A percentile compares a stretch with the other conserved stretches of the same genome.
These are phyloP conservation scores for Lipophrys pholis DNA, from an alignment of 2,113 vertebrate species.

Conservation along the genomic window DNA sequence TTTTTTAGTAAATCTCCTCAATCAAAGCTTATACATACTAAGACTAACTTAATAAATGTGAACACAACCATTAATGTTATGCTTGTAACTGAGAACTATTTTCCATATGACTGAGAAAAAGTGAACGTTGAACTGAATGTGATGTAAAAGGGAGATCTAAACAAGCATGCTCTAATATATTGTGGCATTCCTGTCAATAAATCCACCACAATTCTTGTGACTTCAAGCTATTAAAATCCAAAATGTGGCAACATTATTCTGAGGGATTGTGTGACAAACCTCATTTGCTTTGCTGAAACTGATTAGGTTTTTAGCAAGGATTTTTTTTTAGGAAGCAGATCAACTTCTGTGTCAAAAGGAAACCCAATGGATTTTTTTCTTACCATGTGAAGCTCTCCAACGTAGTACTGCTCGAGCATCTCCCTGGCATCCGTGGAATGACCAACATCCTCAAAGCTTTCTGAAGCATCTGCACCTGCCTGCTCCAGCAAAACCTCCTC, in stretches of 20 bases:
- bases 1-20: too few species aligned
- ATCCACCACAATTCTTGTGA: constrained; percentile 8
- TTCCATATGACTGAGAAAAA: background rate
- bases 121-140: background rate
- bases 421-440: constrained; percentile 94
- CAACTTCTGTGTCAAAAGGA: background rate
- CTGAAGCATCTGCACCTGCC: constrained; percentile 91
- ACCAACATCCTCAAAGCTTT: constrained; percentile 96
- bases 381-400: constrained; percentile 94
- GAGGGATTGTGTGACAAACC: background rate
- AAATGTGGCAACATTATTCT: background rate
- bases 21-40: too few species aligned
- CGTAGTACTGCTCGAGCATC: constrained; percentile 92
- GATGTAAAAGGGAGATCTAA: background rate
- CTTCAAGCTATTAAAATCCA: background rate
- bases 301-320: background rate
- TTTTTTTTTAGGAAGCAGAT: background rate
- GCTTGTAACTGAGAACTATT: background rate
- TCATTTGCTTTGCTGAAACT: background rate
- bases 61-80: too few species aligned
- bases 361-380: constrained; percentile 34
- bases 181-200: background rate
- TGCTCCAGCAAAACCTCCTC: constrained; percentile 95
- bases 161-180: background rate
- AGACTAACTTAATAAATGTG: too few species aligned